Evolutionary conservation across 2,797 vertebrate species (phyloP).

Genomic region (Enteromius mattozi): DNA sequence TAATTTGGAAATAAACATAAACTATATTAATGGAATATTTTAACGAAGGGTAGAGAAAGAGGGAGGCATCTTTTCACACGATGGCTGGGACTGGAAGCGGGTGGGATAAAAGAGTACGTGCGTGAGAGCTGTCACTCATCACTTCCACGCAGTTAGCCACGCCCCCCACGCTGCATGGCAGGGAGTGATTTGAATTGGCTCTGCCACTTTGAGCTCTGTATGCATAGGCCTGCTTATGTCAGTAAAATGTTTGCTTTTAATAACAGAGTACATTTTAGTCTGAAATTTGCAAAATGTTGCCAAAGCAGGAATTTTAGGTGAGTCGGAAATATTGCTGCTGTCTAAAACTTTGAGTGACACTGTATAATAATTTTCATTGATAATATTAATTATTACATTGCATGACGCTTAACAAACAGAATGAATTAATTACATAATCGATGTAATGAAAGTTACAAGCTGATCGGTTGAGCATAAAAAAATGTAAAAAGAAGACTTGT

Average conservation of each 20-base stretch:
- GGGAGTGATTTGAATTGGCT: background rate
- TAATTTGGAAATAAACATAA: background rate
- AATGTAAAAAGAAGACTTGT: background rate
- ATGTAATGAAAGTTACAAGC: background rate
- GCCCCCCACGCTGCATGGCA: slow-evolving; percentile 5
- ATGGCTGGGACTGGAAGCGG: background rate
- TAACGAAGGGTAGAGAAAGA: background rate
- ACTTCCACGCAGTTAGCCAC: background rate
- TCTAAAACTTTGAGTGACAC: background rate
- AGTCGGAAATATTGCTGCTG: slow-evolving; percentile 48
- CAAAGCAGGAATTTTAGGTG: slow-evolving; percentile 68
- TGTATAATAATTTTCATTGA: background rate
- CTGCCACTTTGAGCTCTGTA: background rate
- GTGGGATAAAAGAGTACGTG: background rate
- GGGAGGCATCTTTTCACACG: background rate
- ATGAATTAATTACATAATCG: background rate
- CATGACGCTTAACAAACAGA: background rate
- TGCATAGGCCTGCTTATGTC: slow-evolving; percentile 40
- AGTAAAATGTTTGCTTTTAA: slow-evolving; percentile 56
- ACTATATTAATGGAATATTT: background rate
- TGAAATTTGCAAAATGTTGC: slow-evolving; percentile 51
- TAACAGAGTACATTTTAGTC: slow-evolving; percentile 51
- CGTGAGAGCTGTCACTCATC: slow-evolving; percentile 1
- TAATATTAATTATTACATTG: background rate
- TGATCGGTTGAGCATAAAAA: background rate